phyloP scores from a whole-genome alignment of 2,888 invertebrate genomes.

The Caenorhabditis sinica region DNA sequence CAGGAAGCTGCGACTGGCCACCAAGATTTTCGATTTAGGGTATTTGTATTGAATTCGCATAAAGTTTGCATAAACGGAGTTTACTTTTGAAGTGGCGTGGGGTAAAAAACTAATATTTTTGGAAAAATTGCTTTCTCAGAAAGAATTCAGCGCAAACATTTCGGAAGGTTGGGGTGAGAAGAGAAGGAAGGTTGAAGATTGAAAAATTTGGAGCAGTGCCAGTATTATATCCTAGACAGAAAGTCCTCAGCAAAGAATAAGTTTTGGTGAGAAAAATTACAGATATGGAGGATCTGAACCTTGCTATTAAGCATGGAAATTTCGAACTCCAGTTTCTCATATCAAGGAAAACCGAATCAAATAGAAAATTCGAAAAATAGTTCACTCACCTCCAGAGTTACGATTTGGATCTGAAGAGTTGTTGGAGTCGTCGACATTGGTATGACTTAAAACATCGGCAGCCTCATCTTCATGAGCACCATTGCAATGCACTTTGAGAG shows the following conservation, averaged over 20 bases:
- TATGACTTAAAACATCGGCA: conserved; percentile 39
- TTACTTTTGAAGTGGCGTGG: conserved; percentile 38
- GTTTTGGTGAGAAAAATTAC: no score
- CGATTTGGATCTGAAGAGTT: conserved; percentile 52
- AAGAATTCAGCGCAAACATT: conserved; percentile 8
- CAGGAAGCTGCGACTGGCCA: conserved; percentile 41
- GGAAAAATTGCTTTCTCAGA: not conserved
- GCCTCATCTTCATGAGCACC: conserved; percentile 45
- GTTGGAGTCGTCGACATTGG: conserved; percentile 34
- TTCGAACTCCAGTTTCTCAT: no score
- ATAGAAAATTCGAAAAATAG: not conserved
- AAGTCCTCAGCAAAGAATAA: no score
- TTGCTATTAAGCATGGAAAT: no score
- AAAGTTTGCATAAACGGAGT: conserved; percentile 60
- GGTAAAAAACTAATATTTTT: conserved; percentile 55
- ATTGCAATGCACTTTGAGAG: conserved; percentile 57
- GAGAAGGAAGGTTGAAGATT: conserved; percentile 10
- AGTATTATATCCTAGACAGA: no score
- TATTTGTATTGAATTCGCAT: conserved; percentile 31
- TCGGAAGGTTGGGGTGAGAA: not conserved
- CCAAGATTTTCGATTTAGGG: conserved; percentile 48
- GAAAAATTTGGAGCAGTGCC: not conserved
- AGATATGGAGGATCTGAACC: no score
- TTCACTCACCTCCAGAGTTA: conserved; percentile 43
- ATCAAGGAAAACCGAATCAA: not conserved